Evolutionary conservation across 2,888 invertebrate species (phyloP).

Genomic region (Sesamia inferens): DNA sequence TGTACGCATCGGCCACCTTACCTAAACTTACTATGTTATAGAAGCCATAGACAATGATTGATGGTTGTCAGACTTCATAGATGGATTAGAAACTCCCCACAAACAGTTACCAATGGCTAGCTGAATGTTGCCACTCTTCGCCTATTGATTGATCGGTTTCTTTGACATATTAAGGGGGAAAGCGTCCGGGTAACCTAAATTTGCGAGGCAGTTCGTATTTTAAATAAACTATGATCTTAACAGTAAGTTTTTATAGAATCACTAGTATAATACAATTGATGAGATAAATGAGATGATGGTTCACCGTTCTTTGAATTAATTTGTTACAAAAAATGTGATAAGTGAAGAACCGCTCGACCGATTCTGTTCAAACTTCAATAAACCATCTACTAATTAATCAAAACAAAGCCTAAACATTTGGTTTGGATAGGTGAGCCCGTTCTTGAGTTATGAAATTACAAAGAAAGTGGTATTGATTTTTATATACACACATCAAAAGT

Average conservation of each 20-base stretch:
- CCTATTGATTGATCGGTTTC: slow-evolving; percentile 30
- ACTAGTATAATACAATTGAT: no score
- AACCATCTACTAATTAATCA: no score
- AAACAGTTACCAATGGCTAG: slow-evolving; percentile 10
- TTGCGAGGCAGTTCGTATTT: background rate
- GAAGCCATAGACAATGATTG: slow-evolving; percentile 9
- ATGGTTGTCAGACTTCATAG: slow-evolving; percentile 11
- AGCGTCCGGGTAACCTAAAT: background rate
- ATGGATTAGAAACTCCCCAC: slow-evolving; percentile 23
- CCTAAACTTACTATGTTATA: slow-evolving; percentile 3
- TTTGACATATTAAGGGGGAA: slow-evolving; percentile 5
- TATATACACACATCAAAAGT: no score
- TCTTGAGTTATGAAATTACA: no score
- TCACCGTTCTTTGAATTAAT: no score
- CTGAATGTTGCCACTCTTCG: slow-evolving; percentile 7
- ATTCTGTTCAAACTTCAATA: no score
- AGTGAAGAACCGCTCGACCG: no score
- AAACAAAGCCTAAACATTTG: no score
- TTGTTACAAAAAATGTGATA: no score
- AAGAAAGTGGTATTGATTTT: no score
- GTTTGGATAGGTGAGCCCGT: no score
- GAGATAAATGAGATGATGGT: no score
- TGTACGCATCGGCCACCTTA: background rate
- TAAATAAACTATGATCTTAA: background rate
- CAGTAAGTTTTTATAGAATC: background rate